Conservation (phyloP, 2,888 invertebrate species). For the Tetropium fuscum region DNA sequence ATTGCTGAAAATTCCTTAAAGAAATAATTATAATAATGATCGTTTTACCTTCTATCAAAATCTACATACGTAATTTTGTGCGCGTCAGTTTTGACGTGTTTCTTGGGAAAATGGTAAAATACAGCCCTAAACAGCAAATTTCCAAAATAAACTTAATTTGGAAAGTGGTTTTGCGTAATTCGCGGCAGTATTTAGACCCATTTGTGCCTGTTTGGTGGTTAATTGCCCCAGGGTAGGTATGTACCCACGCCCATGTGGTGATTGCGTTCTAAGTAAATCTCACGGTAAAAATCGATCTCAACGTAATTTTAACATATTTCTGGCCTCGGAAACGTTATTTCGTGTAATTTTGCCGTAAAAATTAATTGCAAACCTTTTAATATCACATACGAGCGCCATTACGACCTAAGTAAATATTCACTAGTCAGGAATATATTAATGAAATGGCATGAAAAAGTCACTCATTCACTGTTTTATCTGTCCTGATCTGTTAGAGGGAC, state of each 20-base stretch:
- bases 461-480: conserved; percentile 66
- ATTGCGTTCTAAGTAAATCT: conserved; percentile 32
- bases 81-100: conserved; percentile 54
- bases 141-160: conserved; percentile 30
- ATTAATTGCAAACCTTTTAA: conserved; percentile 66
- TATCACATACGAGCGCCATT: conserved; percentile 67
- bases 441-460: conserved; percentile 65
- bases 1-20: conserved; percentile 34
- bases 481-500: conserved; percentile 64
- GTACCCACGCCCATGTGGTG: conserved; percentile 35
- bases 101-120: conserved; percentile 46
- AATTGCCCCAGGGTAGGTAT: conserved; percentile 29
- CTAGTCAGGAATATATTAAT: conserved; percentile 65
- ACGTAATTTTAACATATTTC: conserved; percentile 62
- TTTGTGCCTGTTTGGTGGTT: conserved; percentile 39
- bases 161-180: conserved; percentile 33
- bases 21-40: conserved; percentile 40
- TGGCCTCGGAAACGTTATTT: conserved; percentile 56
- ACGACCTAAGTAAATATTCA: conserved; percentile 64
- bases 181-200: conserved; percentile 40
- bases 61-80: conserved; percentile 42
- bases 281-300: conserved; percentile 48
- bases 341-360: conserved; percentile 63
- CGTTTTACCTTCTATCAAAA: conserved; percentile 51
- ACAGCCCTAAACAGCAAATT: conserved; percentile 41